Base-by-base conservation (phyloP, 2,113 vertebrate species). In the Monopterus albus region DNA sequence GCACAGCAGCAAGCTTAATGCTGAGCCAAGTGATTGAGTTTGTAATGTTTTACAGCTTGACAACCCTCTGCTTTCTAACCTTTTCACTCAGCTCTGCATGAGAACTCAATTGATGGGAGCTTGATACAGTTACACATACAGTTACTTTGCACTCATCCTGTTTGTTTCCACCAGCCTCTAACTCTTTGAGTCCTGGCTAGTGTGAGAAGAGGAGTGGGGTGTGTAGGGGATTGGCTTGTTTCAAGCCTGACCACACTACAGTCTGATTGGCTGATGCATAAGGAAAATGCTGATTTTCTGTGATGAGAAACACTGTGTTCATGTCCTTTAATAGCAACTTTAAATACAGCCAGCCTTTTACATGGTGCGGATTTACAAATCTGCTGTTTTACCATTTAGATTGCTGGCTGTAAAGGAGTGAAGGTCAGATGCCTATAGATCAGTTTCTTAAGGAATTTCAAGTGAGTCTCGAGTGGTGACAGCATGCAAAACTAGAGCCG, bases 191-290 rank as follows among this genome's bases (percentile, higher is more conserved):
- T n/a, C n/a, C n/a, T n/a, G 11, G 33, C 14, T 43, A 40, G 18
- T 18, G 39, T 39, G 33, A 55, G 8, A 46, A 42, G 14, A 31
- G 14, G 60, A 7, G 7, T 1, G n/a, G 35, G 20, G 20, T n/a
- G 18, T 6, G 18, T 8, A 18, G 18, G 1, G n/a, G 11, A 52
- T 15, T 39, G 15, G 31, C 1, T 20, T 67, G 36, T 20, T 29
- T 71, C 11, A 23, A 38, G 47, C 59, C 78, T 57, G 63, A 51
- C 55, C 43, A 65, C 36, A 45, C 57, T 53, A 49, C 38, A 69
- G 28, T 69, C 55, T 67, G 66, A 81, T 87, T 79, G 75, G 60
- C 40, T 28, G 72, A 82, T 81, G 61, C 62, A 45, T 31, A 49
- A 45, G 15, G 40, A 47, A 52, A 68, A 68, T n/a, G n/a, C n/a